Percentiles rank a stretch among this genome's conserved stretches.
Evolutionary conservation across 2,888 invertebrate species (phyloP).

Genomic region (Endotricha flammealis): DNA sequence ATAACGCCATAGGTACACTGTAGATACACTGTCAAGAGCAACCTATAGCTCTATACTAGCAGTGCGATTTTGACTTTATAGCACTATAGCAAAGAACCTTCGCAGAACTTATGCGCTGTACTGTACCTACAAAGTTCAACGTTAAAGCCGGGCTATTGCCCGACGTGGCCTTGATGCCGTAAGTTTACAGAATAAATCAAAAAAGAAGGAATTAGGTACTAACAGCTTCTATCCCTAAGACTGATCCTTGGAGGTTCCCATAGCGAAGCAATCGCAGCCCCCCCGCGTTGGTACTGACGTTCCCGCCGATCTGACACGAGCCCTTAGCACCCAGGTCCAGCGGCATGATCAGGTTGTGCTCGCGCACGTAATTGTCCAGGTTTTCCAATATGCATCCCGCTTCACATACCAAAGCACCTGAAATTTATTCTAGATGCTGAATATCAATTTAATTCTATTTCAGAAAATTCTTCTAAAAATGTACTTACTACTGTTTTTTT

Average conservation of each 20-base stretch:
- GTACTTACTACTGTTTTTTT: neutral
- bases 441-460: neutral
- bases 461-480: neutral
- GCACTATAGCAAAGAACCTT: too few species aligned
- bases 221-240: slow-evolving; percentile 95
- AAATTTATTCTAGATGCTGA: too few species aligned
- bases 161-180: too few species aligned
- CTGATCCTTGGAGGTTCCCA: slow-evolving; percentile 94
- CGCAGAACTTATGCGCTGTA: too few species aligned
- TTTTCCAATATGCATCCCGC: slow-evolving; percentile 96
- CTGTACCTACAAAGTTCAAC: too few species aligned
- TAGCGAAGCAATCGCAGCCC: slow-evolving; percentile 95
- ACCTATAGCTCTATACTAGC: too few species aligned
- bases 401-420: slow-evolving; percentile 89
- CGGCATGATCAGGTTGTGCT: slow-evolving; percentile 91
- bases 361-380: slow-evolving; percentile 85
- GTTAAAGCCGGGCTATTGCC: too few species aligned
- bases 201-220: slow-evolving; percentile 49
- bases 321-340: slow-evolving; percentile 98
- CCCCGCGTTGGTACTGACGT: slow-evolving; percentile 97
- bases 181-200: too few species aligned
- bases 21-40: too few species aligned
- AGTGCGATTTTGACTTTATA: too few species aligned
- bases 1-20: too few species aligned
- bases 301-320: slow-evolving; percentile 96